Evolutionary conservation across 1,140 invertebrate species (phyloP), one percentile per base, ranked within the genome.

Genomic region (Camponotus vicinus): DNA sequence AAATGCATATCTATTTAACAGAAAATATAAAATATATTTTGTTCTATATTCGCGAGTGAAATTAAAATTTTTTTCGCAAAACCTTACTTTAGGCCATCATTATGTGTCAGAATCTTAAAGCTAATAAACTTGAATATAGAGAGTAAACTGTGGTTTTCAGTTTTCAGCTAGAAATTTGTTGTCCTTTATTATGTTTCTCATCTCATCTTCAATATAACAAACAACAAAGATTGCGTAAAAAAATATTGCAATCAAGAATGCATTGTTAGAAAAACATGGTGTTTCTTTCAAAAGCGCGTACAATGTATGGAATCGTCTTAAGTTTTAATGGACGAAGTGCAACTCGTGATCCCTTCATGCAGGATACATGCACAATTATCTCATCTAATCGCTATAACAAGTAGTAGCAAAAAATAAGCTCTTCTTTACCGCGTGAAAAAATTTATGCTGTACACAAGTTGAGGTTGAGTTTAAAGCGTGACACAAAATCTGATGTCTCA

Each of bases 161-260:
- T 9, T 37, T 57, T 49, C 5, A 67, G 18, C 5, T 1, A 63
- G 9, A 4, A 11, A 59, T 63, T 42, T 45, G 3, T 67, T 66
- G 73, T 78, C 37, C 77, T 89, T 89, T 85, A 61, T 90, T 87
- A 77, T 78, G 71, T 59, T 63, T 63, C 61, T 87, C 63, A 76
- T 59, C 32, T 59, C 13, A 85, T 67, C 82, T 82, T 45, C 63
- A 69, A 90, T 88, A 45, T 90, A 90, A 90, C 89, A 90, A 88
- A 88, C 63, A 90, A 90, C 89, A 88, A 84, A 85, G 61, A 52
- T 90, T n/a, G 85, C 86, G 32, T 90, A 86, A 90, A 90, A 78
- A 90, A 90, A 88, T 90, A 86, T 63, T 49, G 85, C 70, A 73
- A 86, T 88, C 52, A 85, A 70, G 64, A 90, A 85, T 76, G 79